Evolutionary conservation across 1,140 invertebrate genomes (phyloP).

Genomic region (Ips typographus): DNA sequence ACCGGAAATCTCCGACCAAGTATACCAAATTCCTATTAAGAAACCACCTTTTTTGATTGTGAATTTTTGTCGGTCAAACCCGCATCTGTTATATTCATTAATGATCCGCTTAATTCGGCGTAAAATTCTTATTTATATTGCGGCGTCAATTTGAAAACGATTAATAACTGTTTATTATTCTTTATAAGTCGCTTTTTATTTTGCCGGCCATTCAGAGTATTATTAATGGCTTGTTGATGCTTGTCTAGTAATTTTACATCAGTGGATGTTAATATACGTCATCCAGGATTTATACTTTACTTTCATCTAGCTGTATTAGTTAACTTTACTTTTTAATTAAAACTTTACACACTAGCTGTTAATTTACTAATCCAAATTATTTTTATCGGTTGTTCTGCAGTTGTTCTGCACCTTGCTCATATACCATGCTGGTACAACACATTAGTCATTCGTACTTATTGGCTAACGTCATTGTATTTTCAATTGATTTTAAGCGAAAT

Average conservation of each 20-base stretch:
- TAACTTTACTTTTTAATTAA: no score
- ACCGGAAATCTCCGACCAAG: constrained; percentile 8
- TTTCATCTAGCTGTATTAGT: no score
- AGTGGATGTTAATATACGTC: no score
- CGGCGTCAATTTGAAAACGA: constrained; percentile 22
- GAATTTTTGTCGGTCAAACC: constrained; percentile 17
- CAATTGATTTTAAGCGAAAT: no score
- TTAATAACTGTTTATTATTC: constrained; percentile 7
- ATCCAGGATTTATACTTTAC: no score
- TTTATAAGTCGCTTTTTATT: constrained; percentile 8
- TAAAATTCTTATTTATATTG: constrained; percentile 27
- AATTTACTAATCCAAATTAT: no score
- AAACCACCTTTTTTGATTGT: neutral
- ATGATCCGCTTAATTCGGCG: constrained; percentile 22
- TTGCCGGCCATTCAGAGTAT: constrained; percentile 14
- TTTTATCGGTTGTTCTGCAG: no score
- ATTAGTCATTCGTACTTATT: no score
- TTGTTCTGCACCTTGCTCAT: no score
- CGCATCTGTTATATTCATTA: constrained; percentile 29
- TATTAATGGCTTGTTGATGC: constrained; percentile 13
- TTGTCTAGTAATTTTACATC: constrained; percentile 12
- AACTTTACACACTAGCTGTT: no score
- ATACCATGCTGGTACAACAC: no score
- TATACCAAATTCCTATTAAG: neutral
- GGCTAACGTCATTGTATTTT: no score